These are phyloP conservation scores for Zelleria hepariella DNA, from an alignment of 2,888 invertebrate species.

Conservation along the genomic window DNA sequence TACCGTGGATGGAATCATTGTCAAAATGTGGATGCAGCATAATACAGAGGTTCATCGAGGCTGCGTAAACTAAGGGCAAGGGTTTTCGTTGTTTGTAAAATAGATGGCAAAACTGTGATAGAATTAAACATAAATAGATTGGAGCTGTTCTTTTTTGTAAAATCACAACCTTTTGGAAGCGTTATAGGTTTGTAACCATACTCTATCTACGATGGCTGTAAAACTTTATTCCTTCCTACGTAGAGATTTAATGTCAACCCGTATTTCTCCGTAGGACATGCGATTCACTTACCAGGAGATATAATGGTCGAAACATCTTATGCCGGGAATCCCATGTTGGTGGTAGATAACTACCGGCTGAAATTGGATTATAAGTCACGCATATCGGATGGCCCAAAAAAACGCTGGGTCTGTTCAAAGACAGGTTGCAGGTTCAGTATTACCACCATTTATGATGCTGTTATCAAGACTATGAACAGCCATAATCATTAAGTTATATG, in stretches of 20 bases:
- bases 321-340: not conserved
- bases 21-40: constrained; percentile 14
- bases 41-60: not conserved
- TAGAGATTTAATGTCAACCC: no score
- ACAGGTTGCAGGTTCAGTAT: constrained; percentile 4
- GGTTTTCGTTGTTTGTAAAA: no score
- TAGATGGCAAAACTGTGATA: no score
- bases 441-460: constrained; percentile 2
- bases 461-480: constrained; percentile 1
- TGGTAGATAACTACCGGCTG: not conserved
- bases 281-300: no score
- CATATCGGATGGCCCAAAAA: not conserved
- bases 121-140: no score
- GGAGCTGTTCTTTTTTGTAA: no score
- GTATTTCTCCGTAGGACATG: no score
- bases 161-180: no score
- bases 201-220: no score
- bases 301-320: not conserved
- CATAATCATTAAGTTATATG: not conserved
- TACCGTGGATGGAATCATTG: constrained; percentile 34
- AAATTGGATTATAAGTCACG: not conserved
- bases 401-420: constrained; percentile 1
- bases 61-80: no score
- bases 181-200: no score
- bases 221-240: no score